Conservation (phyloP, 2,113 vertebrate genomes). For the Otis tarda region DNA sequence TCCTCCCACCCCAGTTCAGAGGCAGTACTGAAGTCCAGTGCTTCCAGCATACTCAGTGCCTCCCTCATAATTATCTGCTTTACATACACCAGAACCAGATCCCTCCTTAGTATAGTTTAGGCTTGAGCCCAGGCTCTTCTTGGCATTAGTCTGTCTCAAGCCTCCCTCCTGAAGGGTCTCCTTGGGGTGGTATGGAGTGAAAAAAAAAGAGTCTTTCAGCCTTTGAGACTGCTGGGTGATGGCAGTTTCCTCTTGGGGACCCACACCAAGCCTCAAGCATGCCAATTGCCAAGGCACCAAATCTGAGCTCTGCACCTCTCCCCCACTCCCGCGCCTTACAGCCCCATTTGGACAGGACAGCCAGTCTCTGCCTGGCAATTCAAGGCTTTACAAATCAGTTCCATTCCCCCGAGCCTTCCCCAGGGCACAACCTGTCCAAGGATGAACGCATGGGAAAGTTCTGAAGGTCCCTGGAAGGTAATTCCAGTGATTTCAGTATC, state of each 20-base stretch:
- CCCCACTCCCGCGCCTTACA: not conserved
- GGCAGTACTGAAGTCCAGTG: not conserved
- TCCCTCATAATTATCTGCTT: not conserved
- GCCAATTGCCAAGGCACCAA: not conserved
- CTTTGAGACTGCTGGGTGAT: not conserved
- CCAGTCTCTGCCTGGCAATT: not conserved
- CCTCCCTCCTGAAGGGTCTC: not conserved
- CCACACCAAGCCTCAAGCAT: not conserved
- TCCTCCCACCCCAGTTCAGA: not conserved
- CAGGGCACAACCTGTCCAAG: not conserved
- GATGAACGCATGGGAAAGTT: not conserved
- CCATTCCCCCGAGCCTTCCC: not conserved
- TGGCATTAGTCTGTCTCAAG: not conserved
- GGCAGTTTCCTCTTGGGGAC: not conserved
- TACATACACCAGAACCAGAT: not conserved
- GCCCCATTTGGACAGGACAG: not conserved
- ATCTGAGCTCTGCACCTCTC: not conserved
- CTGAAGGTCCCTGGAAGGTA: conserved; percentile 43
- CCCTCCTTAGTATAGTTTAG: not conserved
- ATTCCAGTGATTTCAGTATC: not conserved
- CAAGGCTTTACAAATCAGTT: not conserved
- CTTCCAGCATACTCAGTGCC: not conserved
- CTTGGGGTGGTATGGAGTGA: not conserved
- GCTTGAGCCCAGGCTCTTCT: not conserved
- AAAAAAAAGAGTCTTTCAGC: not conserved